Base-by-base conservation (phyloP, 2,797 vertebrate genomes). In the Falco berigora region DNA sequence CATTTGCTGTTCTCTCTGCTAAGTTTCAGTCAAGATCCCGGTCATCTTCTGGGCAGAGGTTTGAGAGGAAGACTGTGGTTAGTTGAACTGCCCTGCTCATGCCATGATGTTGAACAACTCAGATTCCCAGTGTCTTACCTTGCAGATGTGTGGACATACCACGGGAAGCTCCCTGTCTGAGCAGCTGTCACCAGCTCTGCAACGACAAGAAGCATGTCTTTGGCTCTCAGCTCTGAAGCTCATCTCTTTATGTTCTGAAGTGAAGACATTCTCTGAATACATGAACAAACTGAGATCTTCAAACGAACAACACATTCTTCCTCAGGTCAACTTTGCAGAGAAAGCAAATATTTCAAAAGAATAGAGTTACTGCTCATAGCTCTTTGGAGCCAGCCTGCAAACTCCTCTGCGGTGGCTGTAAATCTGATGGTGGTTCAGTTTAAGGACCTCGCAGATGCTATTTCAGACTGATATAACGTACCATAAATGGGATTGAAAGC, bases 291-390 rank as follows among this genome's bases (percentile, higher is more conserved):
- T 56, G 80, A 92, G 62, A 66, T 89, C 75, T 91, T 87, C 85
- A 88, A 85, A 86, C 13, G 88, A 97, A 76, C 81, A 76, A 38
- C 79, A 91, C 66, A 85, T 97, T 94, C 93, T 81, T 97, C 93
- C 80, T 76, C 67, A 71, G 77, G 94, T 96, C 95, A 94, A 19
- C 86, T 93, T 97, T 94, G 89, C 92, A 87, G 88, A 94, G 83
- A 77, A 97, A 97, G 96, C 77, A 86, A 90, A 63, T 96, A 96
- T 94, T 97, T 97, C 95, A 96, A 82, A 80, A 83, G 87, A 27
- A 38, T 73, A 93, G 61, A 71, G 63, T 95, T 95, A 94, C 46
- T 77, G 87, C 81, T 89, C 83, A 63, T 49, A 92, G 86, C 75
- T 83, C 72, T 95, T 84, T 77, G 93, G 90, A 96, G 94, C 96